Percentiles rank a stretch among this genome's conserved stretches.
These are phyloP conservation scores for Acleris sparsana DNA, from an alignment of 2,888 invertebrate genomes.

Conservation along the genomic window DNA sequence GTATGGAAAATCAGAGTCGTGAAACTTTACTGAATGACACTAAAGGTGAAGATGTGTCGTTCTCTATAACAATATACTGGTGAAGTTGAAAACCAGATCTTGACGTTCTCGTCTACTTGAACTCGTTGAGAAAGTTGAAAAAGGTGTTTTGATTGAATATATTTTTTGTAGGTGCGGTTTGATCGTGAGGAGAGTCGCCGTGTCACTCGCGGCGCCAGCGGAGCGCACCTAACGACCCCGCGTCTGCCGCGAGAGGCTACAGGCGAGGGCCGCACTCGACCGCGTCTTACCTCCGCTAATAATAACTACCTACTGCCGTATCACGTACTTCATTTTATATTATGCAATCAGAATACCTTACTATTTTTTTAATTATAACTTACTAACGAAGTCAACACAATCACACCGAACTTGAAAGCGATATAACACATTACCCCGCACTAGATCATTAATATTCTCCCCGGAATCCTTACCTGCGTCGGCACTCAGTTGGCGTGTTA, in stretches of 20 bases:
- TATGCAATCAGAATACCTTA: too few species aligned
- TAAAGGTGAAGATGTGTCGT: not conserved
- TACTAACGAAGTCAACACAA: too few species aligned
- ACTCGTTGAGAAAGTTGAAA: conserved; percentile 61
- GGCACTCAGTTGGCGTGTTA: conserved; percentile 62
- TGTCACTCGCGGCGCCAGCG: conserved; percentile 74
- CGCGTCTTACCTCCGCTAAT: conserved; percentile 1
- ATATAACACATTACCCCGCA: not conserved
- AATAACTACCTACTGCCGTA: not conserved
- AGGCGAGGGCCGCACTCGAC: conserved; percentile 42
- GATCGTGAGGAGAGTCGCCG: conserved; percentile 66
- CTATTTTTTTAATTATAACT: too few species aligned
- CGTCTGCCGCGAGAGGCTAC: conserved; percentile 47
- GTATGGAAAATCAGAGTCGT: not conserved
- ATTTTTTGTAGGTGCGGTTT: conserved; percentile 69
- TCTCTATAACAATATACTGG: conserved; percentile 17
- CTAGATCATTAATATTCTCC: conserved; percentile 35
- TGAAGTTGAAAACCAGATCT: conserved; percentile 28
- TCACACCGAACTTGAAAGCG: not conserved
- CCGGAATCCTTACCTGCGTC: conserved; percentile 37
- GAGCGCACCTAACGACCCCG: conserved; percentile 74
- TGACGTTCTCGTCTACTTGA: conserved; percentile 35
- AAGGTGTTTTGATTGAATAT: conserved; percentile 71
- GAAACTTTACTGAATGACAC: not conserved
- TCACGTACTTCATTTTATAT: not conserved